These are phyloP conservation scores for Rhopalosiphum nymphaeae DNA, from an alignment of 2,888 invertebrate species.

Conservation along the genomic window DNA sequence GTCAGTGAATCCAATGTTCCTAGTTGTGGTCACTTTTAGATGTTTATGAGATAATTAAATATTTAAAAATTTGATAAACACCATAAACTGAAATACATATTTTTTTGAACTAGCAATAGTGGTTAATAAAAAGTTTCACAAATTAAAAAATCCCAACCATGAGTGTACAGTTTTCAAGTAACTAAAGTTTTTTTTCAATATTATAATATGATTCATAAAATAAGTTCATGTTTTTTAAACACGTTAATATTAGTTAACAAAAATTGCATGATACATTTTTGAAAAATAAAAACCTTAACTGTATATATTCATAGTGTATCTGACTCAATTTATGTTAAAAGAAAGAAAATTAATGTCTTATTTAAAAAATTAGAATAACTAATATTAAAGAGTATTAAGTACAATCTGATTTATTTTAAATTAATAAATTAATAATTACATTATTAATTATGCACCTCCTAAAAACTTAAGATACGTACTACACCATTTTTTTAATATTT, in stretches of 20 bases:
- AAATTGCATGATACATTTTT: neutral
- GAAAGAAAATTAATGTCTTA: neutral
- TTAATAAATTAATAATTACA: neutral
- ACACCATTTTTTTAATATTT: neutral
- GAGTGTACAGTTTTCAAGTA: neutral
- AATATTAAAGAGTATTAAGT: neutral
- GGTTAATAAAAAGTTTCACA: neutral
- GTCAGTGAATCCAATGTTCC: neutral
- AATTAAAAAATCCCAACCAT: neutral
- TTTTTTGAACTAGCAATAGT: neutral
- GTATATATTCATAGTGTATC: neutral
- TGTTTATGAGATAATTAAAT: neutral
- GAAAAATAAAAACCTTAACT: neutral
- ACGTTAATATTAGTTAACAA: no score
- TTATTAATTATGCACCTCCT: neutral
- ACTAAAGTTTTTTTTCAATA: neutral
- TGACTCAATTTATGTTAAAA: neutral
- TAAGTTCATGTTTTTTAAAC: neutral
- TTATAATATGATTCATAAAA: neutral
- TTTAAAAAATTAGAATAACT: neutral
- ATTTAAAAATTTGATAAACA: neutral
- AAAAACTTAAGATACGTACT: neutral
- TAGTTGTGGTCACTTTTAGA: neutral
- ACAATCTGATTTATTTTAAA: neutral
- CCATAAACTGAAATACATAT: neutral